Conservation (phyloP, 2,888 invertebrate genomes). For the Pseudolycoriella hygida region DNA sequence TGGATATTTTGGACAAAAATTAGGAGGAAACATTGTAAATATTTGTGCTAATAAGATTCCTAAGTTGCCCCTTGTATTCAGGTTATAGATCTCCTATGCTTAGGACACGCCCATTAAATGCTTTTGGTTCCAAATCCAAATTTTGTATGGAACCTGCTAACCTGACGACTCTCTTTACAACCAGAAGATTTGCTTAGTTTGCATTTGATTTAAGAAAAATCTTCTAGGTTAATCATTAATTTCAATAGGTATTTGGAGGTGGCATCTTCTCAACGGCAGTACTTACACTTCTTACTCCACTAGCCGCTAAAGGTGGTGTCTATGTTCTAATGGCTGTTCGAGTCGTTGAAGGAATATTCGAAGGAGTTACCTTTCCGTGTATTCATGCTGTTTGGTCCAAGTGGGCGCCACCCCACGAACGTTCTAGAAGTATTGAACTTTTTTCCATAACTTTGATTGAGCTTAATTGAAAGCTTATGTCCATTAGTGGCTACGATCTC, state of each 20-base stretch:
- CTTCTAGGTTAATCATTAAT: no score
- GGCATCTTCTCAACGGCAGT: slow-evolving; percentile 64
- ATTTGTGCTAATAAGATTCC: no score
- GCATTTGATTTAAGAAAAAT: no score
- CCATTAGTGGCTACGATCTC: slow-evolving; percentile 56
- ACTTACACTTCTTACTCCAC: slow-evolving; percentile 63
- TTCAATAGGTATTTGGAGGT: slow-evolving; percentile 42
- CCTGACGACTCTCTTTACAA: no score
- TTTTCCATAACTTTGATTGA: no score
- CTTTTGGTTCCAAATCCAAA: no score
- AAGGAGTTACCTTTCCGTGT: slow-evolving; percentile 32
- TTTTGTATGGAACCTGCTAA: no score
- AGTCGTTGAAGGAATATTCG: slow-evolving; percentile 54
- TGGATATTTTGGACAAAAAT: slow-evolving; percentile 63
- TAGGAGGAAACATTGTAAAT: slow-evolving; percentile 59
- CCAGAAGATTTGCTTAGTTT: no score
- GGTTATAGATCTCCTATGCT: no score
- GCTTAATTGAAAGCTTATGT: no score
- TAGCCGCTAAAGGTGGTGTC: slow-evolving; percentile 34
- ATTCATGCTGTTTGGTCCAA: slow-evolving; percentile 71
- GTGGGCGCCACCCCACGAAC: slow-evolving; percentile 66
- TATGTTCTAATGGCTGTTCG: slow-evolving; percentile 39
- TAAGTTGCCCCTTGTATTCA: no score
- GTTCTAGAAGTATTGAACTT: slow-evolving; percentile 23
- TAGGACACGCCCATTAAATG: no score